Evolutionary conservation across 2,113 vertebrate species (phyloP).

Genomic region (Pollimyrus isidori): DNA sequence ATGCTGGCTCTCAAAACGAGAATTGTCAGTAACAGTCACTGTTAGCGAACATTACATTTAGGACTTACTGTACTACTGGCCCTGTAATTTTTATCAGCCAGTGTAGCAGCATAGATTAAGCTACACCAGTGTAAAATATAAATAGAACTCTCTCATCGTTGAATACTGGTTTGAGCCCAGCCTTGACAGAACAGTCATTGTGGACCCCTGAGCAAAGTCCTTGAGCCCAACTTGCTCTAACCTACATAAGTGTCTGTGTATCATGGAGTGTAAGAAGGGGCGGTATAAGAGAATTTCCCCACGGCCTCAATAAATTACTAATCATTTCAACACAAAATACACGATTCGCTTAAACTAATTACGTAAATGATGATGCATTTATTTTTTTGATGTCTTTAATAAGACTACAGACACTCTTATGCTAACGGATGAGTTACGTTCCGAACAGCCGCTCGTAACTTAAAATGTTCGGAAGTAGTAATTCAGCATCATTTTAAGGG

Average conservation of each 20-base stretch:
- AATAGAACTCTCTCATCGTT: not conserved
- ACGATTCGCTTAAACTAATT: not conserved
- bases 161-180: not conserved
- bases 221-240: not conserved
- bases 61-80: not conserved
- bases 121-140: not conserved
- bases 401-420: not conserved
- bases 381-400: not conserved
- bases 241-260: not conserved
- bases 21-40: not conserved
- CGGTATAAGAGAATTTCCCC: not conserved
- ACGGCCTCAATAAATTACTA: not conserved
- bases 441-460: too few relatives aligned
- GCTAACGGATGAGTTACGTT: too few relatives aligned
- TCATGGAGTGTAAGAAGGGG: too few relatives aligned
- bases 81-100: not conserved
- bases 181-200: not conserved
- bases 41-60: not conserved
- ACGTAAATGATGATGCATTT: not conserved
- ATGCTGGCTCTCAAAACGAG: not conserved
- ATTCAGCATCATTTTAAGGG: too few relatives aligned
- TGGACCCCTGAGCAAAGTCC: not conserved
- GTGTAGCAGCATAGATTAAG: not conserved
- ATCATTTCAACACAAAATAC: not conserved
- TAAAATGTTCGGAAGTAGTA: too few relatives aligned